These are phyloP conservation scores for Propithecus perrieri DNA, from an alignment of 2,797 vertebrate genomes.

Conservation along the genomic window DNA sequence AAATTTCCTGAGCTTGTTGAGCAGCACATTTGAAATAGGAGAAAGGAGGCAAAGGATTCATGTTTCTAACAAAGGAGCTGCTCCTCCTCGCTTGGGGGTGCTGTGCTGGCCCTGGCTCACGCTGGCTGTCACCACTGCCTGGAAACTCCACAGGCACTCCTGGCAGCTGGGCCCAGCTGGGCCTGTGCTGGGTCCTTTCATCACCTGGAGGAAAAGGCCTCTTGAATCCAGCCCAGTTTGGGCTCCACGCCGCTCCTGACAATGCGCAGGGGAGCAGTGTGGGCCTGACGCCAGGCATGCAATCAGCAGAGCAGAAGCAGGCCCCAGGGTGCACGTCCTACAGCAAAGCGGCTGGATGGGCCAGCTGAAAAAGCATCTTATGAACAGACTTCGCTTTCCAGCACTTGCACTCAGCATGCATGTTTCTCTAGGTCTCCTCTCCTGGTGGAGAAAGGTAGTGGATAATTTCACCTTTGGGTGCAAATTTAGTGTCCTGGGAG, in stretches of 20 bases:
- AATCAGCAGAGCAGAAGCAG: not conserved
- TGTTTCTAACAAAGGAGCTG: not conserved
- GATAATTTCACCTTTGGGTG: not conserved
- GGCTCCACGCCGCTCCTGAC: not conserved
- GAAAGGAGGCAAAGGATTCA: fast-evolving
- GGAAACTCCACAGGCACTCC: not conserved
- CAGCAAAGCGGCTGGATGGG: not conserved
- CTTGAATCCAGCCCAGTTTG: not conserved
- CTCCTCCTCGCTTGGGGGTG: not conserved
- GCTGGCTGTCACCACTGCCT: not conserved
- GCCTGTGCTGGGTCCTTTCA: not conserved
- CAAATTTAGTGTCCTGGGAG: not conserved
- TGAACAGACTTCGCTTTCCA: not conserved
- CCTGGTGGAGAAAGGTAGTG: not conserved
- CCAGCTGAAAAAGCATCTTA: not conserved
- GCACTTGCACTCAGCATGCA: not conserved
- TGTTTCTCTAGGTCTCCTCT: not conserved
- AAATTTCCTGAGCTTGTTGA: not conserved
- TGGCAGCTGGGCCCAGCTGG: not conserved
- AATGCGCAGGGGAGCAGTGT: not conserved
- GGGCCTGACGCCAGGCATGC: not conserved
- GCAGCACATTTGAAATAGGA: not conserved
- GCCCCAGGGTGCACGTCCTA: too few species aligned
- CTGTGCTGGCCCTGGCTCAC: not conserved
- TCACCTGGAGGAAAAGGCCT: not conserved